Evolutionary conservation across 2,113 vertebrate species (phyloP).

Genomic region (Corynorhinus townsendii): DNA sequence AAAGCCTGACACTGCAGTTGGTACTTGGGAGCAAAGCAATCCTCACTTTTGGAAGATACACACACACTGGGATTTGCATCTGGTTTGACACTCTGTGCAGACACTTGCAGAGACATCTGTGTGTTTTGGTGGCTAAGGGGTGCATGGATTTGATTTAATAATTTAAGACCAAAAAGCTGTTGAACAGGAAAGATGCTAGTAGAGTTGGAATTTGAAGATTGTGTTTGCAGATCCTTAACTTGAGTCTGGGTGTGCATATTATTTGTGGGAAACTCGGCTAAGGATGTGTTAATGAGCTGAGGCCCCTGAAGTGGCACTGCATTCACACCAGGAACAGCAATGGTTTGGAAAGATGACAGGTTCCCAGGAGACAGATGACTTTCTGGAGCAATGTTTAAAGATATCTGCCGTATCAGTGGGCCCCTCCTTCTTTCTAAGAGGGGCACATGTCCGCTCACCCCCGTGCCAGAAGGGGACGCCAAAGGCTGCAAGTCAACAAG

Average conservation of each 20-base stretch:
- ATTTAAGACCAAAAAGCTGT: conserved; percentile 80
- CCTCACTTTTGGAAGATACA: conserved; percentile 64
- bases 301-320: conserved; percentile 77
- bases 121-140: conserved; percentile 79
- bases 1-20: conserved; percentile 87
- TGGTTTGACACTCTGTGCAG: conserved; percentile 73
- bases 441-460: conserved; percentile 83
- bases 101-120: conserved; percentile 75
- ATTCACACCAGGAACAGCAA: conserved; percentile 72
- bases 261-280: conserved; percentile 69
- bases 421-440: conserved; percentile 95
- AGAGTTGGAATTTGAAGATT: conserved; percentile 80
- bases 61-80: neutral
- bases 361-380: conserved; percentile 82
- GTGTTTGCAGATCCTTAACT: conserved; percentile 45
- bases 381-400: conserved; percentile 92
- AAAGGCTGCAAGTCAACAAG: conserved; percentile 77
- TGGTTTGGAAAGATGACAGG: conserved; percentile 79
- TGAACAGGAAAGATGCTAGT: conserved; percentile 73
- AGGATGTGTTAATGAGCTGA: conserved; percentile 73
- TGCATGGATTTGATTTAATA: conserved; percentile 84
- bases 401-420: conserved; percentile 95
- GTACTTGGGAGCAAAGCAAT: conserved; percentile 92
- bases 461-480: conserved; percentile 70
- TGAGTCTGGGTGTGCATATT: conserved; percentile 58